Base-by-base conservation (phyloP, 1,140 invertebrate genomes). In the Thaumetopoea pityocampa region DNA sequence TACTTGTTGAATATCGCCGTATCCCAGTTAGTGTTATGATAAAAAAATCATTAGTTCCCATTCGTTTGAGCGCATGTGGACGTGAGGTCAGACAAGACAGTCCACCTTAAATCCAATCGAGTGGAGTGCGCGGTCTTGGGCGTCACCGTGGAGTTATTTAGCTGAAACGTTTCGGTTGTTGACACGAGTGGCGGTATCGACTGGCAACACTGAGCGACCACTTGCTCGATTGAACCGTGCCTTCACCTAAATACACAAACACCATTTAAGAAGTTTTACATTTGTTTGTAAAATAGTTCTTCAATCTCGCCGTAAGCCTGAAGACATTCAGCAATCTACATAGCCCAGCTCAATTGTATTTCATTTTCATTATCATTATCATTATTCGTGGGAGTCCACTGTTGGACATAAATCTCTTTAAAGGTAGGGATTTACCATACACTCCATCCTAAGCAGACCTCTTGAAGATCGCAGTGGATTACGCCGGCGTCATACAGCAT, bases 151-250 rank as follows among this genome's bases (percentile, higher is more conserved):
- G 65, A 66, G 62, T 72, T 80, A 77, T 78, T 74, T 72, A 53
- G 59, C 53, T 74, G 67, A 80, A 82, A 80, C 64, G 69, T 71
- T 71, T 68, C 34, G 56, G 60, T 67, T 70, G 74, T 73, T 72
- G 72, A 72, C 71, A 66, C 30, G 45, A 50, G 43, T 52, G 48
- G 32, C 38, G 30, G 34, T 56, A 56, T 52, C 42, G 45, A 35
- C 26, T 47, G 47, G 43, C 50, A 46, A 42, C 36, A 52, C 47
- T 52, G 49, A 45, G 42, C 36, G 27, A 23, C 38, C 24, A 42
- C 26, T 49, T 24, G 14, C 30, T 19, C 18, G 7, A 34, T 40
- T 40, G 22, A 27, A 47, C 35, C 27, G 22, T 32, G 27, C 20
- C 19, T 28, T 28, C 26, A 29, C 36, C 17, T 27, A 26, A 36